phyloP scores from a whole-genome alignment of 1,140 invertebrate genomes.

The Ceratina japonica region DNA sequence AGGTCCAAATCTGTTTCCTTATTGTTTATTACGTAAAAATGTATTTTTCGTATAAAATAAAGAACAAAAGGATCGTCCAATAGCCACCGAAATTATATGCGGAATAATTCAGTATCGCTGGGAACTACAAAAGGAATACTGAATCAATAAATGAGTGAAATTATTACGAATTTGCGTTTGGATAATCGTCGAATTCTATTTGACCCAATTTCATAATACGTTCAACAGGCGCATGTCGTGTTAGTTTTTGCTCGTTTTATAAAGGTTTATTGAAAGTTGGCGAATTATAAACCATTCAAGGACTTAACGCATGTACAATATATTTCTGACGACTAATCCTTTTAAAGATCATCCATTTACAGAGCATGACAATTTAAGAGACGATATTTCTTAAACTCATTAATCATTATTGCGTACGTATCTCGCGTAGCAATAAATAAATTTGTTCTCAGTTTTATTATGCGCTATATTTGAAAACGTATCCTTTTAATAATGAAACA shows the following conservation, averaged over 20 bases:
- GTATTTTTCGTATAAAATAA: not conserved
- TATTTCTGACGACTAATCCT: no score
- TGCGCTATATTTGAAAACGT: no score
- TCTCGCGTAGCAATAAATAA: no score
- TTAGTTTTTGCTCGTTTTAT: not conserved
- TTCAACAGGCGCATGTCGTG: not conserved
- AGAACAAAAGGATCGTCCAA: not conserved
- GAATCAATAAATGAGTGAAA: slow-evolving; percentile 2
- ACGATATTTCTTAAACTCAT: no score
- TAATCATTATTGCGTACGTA: no score
- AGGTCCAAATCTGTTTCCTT: not conserved
- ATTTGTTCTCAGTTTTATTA: no score
- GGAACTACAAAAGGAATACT: slow-evolving; percentile 18
- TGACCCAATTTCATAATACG: slow-evolving; percentile 20
- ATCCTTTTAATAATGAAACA: no score
- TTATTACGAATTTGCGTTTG: slow-evolving; percentile 3
- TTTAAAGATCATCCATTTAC: no score
- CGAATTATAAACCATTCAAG: not conserved
- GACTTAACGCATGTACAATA: not conserved
- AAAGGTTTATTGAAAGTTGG: not conserved
- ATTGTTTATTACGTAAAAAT: not conserved
- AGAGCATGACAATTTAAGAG: no score
- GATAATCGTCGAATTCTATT: slow-evolving; percentile 13
- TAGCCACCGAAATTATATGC: not conserved
- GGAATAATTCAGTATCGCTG: not conserved